A percentile compares a stretch with the other conserved stretches of the same genome.
These are phyloP conservation scores for Zaprionus ghesquierei DNA, from an alignment of 1,140 invertebrate species.

Conservation along the genomic window DNA sequence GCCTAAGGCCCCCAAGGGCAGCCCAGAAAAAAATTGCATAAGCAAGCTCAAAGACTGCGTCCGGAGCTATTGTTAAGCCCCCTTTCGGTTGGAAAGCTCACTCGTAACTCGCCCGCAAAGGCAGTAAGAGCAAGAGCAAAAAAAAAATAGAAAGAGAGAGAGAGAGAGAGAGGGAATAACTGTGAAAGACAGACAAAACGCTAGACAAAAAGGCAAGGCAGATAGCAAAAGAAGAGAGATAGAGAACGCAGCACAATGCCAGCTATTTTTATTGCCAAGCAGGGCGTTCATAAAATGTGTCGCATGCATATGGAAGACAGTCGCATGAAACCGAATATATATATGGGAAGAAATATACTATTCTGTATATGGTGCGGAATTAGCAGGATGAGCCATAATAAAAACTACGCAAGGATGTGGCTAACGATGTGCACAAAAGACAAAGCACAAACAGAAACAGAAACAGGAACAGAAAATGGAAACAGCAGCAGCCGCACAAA, in stretches of 20 bases:
- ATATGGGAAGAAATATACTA: slow-evolving; percentile 7
- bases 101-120: slow-evolving; percentile 54
- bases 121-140: slow-evolving; percentile 38
- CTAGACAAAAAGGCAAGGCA: slow-evolving; percentile 35
- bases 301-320: slow-evolving; percentile 64
- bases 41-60: slow-evolving; percentile 61
- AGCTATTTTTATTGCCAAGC: slow-evolving; percentile 77
- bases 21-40: slow-evolving; percentile 54
- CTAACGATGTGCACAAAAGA: slow-evolving; percentile 62
- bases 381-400: slow-evolving; percentile 68
- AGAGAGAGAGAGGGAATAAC: background rate
- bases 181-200: slow-evolving; percentile 8
- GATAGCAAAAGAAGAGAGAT: slow-evolving; percentile 55
- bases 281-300: slow-evolving; percentile 75
- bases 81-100: slow-evolving; percentile 48
- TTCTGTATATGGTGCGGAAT: slow-evolving; percentile 42
- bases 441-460: slow-evolving; percentile 38
- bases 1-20: slow-evolving; percentile 56
- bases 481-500: background rate
- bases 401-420: slow-evolving; percentile 77
- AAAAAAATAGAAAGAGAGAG: slow-evolving; percentile 11
- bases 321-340: background rate
- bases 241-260: slow-evolving; percentile 68
- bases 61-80: slow-evolving; percentile 53
- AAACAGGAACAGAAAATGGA: slow-evolving; percentile 41